A percentile compares a stretch with the other conserved stretches of the same genome.
Evolutionary conservation across 2,888 invertebrate genomes (phyloP).

Genomic region (Pemphredon lugubris): DNA sequence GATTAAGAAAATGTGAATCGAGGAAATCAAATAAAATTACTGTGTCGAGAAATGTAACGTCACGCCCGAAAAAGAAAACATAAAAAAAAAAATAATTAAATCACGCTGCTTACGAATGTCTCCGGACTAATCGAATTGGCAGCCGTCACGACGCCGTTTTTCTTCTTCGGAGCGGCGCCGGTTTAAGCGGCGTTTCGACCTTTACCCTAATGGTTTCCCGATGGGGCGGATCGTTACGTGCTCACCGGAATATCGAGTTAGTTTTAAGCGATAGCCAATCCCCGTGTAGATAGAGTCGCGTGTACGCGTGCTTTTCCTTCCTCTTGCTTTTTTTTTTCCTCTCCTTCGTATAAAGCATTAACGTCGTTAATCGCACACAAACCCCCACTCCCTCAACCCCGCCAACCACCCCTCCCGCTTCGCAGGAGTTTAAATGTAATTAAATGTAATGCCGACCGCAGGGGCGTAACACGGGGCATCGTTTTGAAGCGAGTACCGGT

Average conservation of each 20-base stretch:
- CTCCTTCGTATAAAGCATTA: neutral
- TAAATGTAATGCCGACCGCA: conserved; percentile 21
- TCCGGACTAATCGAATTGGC: conserved; percentile 16
- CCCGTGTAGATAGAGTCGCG: conserved; percentile 26
- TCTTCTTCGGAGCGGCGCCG: conserved; percentile 12
- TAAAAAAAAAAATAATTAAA: conserved; percentile 28
- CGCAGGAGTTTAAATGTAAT: conserved; percentile 32
- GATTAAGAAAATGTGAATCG: neutral
- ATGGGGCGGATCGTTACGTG: conserved; percentile 41
- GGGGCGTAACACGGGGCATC: conserved; percentile 3
- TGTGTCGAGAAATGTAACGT: neutral
- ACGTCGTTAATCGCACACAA: conserved; percentile 15
- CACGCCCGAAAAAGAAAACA: too few relatives aligned
- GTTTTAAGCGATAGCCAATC: conserved; percentile 19
- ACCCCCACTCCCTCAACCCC: too few relatives aligned
- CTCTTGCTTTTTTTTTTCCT: neutral
- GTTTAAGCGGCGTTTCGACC: conserved; percentile 24
- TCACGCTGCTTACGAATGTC: conserved; percentile 4
- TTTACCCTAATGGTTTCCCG: conserved; percentile 44
- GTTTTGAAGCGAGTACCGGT: conserved; percentile 25
- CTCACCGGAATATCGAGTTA: conserved; percentile 39
- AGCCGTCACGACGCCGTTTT: conserved; percentile 20
- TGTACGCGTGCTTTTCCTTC: conserved; percentile 10
- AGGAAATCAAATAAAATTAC: too few relatives aligned
- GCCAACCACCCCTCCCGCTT: too few relatives aligned